Evolutionary conservation across 1,140 invertebrate genomes (phyloP).

Genomic region (Phocides pigmalion): DNA sequence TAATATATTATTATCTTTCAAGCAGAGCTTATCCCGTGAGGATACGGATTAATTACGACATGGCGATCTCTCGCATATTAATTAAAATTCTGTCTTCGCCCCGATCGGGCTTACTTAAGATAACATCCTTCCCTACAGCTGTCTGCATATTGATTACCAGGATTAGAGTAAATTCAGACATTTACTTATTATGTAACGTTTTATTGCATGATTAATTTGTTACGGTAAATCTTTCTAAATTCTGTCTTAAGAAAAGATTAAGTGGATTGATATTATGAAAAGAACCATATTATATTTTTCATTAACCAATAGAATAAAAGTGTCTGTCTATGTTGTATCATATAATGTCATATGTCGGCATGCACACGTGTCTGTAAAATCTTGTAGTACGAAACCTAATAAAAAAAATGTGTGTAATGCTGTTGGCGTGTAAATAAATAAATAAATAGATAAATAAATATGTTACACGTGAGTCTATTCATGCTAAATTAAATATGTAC

Average conservation of each 20-base stretch:
- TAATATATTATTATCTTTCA: not conserved
- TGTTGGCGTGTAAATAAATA: no score
- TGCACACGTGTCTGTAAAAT: no score
- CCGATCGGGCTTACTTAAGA: constrained; percentile 48
- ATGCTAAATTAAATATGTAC: no score
- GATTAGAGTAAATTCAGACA: constrained; percentile 7
- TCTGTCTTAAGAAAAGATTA: not conserved
- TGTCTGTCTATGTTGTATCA: no score
- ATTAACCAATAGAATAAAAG: no score
- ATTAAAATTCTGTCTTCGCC: constrained; percentile 56
- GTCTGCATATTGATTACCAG: constrained; percentile 12
- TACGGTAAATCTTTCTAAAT: not conserved
- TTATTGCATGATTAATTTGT: not conserved
- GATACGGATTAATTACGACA: constrained; percentile 47
- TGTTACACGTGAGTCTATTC: no score
- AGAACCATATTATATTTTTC: no score
- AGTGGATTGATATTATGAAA: no score
- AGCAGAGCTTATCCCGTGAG: not conserved
- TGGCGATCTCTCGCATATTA: constrained; percentile 39
- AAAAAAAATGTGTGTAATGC: no score
- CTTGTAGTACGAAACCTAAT: no score
- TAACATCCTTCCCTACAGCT: constrained; percentile 33
- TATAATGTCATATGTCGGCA: no score
- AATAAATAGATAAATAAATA: no score
- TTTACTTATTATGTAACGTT: not conserved